Conservation (phyloP, 2,797 vertebrate species). For the Taeniopygia guttata region DNA sequence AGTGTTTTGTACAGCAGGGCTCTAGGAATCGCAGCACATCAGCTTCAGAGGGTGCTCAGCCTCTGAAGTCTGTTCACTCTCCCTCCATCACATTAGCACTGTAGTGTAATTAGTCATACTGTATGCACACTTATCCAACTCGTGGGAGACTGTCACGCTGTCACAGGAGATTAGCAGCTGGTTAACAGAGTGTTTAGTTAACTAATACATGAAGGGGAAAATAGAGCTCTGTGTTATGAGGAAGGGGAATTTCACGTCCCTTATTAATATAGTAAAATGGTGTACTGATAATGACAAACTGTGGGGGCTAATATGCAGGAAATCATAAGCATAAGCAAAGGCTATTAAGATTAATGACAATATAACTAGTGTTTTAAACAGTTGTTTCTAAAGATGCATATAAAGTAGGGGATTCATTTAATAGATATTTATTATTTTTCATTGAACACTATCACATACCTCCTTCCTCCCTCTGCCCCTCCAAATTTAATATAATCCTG, state of each 20-base stretch:
- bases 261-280: neutral
- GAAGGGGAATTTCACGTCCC: neutral
- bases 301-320: neutral
- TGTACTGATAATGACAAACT: neutral
- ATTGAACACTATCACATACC: neutral
- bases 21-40: neutral
- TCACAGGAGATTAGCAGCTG: neutral
- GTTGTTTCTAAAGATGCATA: neutral
- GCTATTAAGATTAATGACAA: neutral
- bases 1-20: neutral
- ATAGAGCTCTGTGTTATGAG: neutral
- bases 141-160: neutral
- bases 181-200: conserved; percentile 19
- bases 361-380: neutral
- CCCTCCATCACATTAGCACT: neutral
- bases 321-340: neutral
- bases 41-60: neutral
- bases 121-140: neutral
- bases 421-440: neutral
- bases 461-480: rapidly evolving
- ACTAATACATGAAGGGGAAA: neutral
- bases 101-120: neutral
- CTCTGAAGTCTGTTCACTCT: neutral
- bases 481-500: neutral
- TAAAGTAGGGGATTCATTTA: neutral